Evolutionary conservation across 2,797 vertebrate genomes (phyloP), one percentile per base, ranked within the genome.

Genomic region (Megalops cyprinoides): DNA sequence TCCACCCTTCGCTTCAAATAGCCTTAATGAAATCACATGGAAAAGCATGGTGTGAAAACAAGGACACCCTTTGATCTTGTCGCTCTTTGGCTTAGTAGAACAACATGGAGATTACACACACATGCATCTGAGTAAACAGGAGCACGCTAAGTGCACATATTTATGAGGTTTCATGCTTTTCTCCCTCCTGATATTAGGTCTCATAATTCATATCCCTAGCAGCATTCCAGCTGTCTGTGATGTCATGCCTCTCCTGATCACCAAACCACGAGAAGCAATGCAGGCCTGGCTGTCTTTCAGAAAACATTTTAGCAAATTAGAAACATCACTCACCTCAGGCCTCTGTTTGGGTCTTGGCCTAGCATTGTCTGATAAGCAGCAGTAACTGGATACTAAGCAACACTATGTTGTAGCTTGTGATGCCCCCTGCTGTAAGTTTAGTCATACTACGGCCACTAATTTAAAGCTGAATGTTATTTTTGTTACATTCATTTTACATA

Each of bases 221-320:
- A 23, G 20, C 9, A 28, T 69, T 20, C 20, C 20, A 39, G 65
- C n/a, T 1, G 37, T 69, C 37, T 42, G 34, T 69, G 37, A 69
- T 42, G 18, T 69, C 65, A 69, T 8, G 20, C 44, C 65, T 42
- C 31, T 67, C 14, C 12, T 67, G 23, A 34, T 69, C 20, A 37
- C 65, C 18, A 28, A 23, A 1, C 37, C 10, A 23, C 20, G n/a
- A 69, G 20, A 42, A 69, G 3, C n/a, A 69, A 69, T 69, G 25
- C 14, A 69, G 65, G 20, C 65, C 65, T 69, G 65, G 65, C 65
- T 42, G 65, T 1, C 15, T 20, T 69, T 69, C 65, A 69, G 20
- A 4, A 69, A 69, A 69, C 65, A 69, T 69, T 69, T 69, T 69
- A 69, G 65, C 65, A 69, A 69, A 69, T 69, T 15, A 69, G 65